A percentile compares a stretch with the other conserved stretches of the same genome.
These are phyloP conservation scores for Zeus faber DNA, from an alignment of 2,113 vertebrate genomes.

Conservation along the genomic window DNA sequence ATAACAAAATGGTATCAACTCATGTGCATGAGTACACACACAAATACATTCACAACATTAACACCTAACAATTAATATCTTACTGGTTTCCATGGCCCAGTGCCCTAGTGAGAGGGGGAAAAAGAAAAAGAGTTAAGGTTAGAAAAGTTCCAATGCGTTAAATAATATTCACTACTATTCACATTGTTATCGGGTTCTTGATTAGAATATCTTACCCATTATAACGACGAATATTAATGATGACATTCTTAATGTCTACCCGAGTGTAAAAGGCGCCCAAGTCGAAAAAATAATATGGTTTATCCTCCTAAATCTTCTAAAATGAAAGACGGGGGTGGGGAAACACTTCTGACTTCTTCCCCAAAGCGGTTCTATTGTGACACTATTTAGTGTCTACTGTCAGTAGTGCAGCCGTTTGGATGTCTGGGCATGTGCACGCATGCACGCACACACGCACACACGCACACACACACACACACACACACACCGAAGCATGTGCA, in stretches of 20 bases:
- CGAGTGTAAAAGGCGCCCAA: no score
- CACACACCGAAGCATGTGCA: constrained; percentile 41
- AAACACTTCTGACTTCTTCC: no score
- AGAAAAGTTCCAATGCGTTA: not conserved
- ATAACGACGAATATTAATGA: constrained; percentile 28
- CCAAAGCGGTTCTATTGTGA: no score
- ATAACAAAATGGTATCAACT: no score
- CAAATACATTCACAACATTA: not conserved
- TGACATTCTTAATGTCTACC: no score
- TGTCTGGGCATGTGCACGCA: not conserved
- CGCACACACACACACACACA: constrained; percentile 4
- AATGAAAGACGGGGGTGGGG: no score
- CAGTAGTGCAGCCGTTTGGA: no score
- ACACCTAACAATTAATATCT: constrained; percentile 18
- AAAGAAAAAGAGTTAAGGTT: not conserved
- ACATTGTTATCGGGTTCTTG: not conserved
- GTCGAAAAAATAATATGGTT: no score
- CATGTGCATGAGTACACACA: not conserved
- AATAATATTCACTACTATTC: not conserved
- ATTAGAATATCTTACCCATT: constrained; percentile 49
- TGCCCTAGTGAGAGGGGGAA: constrained; percentile 32
- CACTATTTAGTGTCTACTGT: no score
- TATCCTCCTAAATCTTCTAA: no score
- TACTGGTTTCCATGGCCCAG: constrained; percentile 40
- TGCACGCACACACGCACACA: constrained; percentile 8